Conservation (phyloP, 2,888 invertebrate species). For the Lochmaea crataegi region DNA sequence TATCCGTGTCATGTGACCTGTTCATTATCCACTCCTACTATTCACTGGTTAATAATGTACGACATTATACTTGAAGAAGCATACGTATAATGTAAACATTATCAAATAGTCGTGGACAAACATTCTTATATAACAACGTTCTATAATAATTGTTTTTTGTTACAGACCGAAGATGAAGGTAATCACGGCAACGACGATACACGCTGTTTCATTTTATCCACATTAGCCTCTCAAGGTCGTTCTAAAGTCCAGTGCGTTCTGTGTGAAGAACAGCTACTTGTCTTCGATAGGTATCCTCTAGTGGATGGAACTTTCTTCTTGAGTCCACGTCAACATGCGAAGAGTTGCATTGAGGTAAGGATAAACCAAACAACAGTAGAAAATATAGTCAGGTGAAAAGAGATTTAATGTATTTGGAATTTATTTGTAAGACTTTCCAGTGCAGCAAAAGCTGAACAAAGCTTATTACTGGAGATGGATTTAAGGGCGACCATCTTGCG, state of each 20-base stretch:
- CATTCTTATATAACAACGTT: no score
- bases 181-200: conserved; percentile 99
- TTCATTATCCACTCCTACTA: no score
- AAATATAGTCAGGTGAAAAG: no score
- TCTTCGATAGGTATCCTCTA: conserved; percentile 97
- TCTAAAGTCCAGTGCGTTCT: conserved; percentile 87
- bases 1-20: no score
- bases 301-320: conserved; percentile 98
- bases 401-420: no score
- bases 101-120: not conserved
- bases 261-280: conserved; percentile 89
- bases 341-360: conserved; percentile 84
- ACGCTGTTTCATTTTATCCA: conserved; percentile 94
- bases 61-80: no score
- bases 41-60: no score
- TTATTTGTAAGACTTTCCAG: no score
- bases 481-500: no score
- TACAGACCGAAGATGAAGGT: conserved; percentile 97
- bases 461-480: no score
- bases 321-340: conserved; percentile 91
- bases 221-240: conserved; percentile 91
- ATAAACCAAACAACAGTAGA: no score
- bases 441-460: no score
- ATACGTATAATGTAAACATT: not conserved
- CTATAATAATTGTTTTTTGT: conserved; percentile 56